These are phyloP conservation scores for Miichthys miiuy DNA, from an alignment of 2,797 vertebrate species.

Conservation along the genomic window DNA sequence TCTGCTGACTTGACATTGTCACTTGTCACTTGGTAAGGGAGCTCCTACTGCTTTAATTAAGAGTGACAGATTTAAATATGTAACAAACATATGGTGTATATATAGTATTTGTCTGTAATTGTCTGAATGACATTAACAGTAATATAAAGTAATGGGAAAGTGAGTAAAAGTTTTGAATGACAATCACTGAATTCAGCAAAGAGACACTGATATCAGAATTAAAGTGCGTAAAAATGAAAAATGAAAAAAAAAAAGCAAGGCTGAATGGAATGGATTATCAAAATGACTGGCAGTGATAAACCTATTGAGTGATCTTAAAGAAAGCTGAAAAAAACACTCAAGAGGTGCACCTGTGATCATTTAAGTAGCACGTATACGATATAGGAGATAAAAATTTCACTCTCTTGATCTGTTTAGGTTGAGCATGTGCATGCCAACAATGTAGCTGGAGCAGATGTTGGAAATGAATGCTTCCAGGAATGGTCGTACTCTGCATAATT, in stretches of 20 bases:
- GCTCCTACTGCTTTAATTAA: conserved; percentile 34
- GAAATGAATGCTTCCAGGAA: conserved; percentile 76
- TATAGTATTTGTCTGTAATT: conserved; percentile 1
- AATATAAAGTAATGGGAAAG: no score
- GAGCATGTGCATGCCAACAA: conserved; percentile 67
- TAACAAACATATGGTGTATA: conserved; percentile 9
- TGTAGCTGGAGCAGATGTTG: conserved; percentile 74
- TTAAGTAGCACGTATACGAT: conserved; percentile 30
- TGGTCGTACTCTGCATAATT: conserved; percentile 79
- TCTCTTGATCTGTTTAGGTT: conserved; percentile 68
- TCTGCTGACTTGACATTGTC: conserved; percentile 60
- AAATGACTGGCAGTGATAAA: conserved; percentile 41
- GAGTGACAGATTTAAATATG: conserved; percentile 36
- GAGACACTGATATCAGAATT: background rate
- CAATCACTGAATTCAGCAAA: conserved; percentile 29
- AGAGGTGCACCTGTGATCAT: conserved; percentile 48
- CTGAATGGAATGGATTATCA: conserved; percentile 6
- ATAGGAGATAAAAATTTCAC: conserved; percentile 30
- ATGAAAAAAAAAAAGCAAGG: background rate
- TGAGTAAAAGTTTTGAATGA: conserved; percentile 9
- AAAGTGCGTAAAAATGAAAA: conserved; percentile 5
- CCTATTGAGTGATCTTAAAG: conserved; percentile 25
- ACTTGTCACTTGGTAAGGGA: conserved; percentile 28
- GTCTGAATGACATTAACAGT: background rate
- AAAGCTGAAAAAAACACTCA: conserved; percentile 13